These are phyloP conservation scores for Euphydryas editha DNA, from an alignment of 2,888 invertebrate species.

Conservation along the genomic window DNA sequence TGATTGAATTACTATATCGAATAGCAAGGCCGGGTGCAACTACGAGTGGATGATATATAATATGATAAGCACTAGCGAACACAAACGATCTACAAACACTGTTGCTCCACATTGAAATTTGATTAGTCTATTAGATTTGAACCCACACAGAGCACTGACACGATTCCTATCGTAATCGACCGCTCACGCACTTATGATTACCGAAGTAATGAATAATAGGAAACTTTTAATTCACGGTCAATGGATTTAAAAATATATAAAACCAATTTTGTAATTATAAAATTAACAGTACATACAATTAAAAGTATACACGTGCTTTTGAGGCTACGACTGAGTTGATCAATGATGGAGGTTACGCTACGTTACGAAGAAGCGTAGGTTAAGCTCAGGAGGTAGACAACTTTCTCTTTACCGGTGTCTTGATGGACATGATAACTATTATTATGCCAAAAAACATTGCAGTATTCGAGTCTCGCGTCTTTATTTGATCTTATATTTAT, in stretches of 20 bases:
- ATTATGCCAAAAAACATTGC: slow-evolving; percentile 25
- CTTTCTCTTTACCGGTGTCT: slow-evolving; percentile 70
- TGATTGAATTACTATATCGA: slow-evolving; percentile 72
- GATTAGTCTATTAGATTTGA: slow-evolving; percentile 37
- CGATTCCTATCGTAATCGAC: slow-evolving; percentile 28
- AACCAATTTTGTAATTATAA: slow-evolving; percentile 10
- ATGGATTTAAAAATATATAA: neutral
- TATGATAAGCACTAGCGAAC: slow-evolving; percentile 75
- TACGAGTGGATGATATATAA: slow-evolving; percentile 69
- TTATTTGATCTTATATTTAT: neutral
- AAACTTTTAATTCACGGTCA: slow-evolving; percentile 1
- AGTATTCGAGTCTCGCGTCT: neutral
- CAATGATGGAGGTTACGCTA: slow-evolving; percentile 48
- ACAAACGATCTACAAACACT: slow-evolving; percentile 59
- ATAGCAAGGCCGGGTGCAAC: slow-evolving; percentile 70
- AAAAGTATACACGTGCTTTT: slow-evolving; percentile 30
- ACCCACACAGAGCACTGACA: slow-evolving; percentile 30
- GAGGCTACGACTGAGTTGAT: slow-evolving; percentile 41
- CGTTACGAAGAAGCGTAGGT: slow-evolving; percentile 53
- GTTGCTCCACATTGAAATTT: slow-evolving; percentile 37
- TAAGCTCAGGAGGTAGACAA: slow-evolving; percentile 65
- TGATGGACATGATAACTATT: slow-evolving; percentile 33
- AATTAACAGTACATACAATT: slow-evolving; percentile 11
- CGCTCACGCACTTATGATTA: slow-evolving; percentile 22
- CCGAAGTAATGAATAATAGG: neutral